Conservation (phyloP, 2,113 vertebrate species). For the Pyrgilauda ruficollis region DNA sequence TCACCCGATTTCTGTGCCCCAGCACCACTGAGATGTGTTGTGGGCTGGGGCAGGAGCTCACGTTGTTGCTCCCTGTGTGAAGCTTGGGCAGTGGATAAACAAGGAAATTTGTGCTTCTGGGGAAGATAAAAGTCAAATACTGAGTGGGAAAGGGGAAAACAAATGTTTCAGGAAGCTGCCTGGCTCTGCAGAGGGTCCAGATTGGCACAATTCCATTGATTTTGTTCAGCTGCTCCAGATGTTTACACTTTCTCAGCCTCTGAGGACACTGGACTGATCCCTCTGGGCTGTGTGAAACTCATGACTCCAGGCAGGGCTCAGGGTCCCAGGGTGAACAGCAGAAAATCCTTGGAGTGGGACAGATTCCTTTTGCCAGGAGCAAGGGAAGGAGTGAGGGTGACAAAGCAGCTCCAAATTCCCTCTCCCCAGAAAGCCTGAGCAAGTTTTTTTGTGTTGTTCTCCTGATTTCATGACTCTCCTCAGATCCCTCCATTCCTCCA, state of each 20-base stretch:
- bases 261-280: neutral
- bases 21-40: neutral
- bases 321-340: neutral
- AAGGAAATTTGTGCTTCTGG: neutral
- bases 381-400: neutral
- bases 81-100: neutral
- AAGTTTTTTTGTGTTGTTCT: neutral
- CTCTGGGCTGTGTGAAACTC: neutral
- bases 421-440: neutral
- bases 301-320: neutral
- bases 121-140: neutral
- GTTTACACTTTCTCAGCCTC: neutral
- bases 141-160: neutral
- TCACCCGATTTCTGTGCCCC: neutral
- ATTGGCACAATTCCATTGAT: neutral
- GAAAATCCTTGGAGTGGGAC: neutral
- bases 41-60: neutral
- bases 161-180: neutral
- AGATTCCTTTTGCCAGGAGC: neutral
- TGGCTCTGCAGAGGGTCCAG: neutral
- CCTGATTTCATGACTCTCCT: neutral
- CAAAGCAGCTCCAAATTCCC: neutral
- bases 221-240: neutral
- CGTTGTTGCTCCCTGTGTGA: rapidly evolving
- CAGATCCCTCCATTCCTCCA: neutral